phyloP scores from a whole-genome alignment of 2,797 vertebrate species.

The Falco novaeseelandiae region DNA sequence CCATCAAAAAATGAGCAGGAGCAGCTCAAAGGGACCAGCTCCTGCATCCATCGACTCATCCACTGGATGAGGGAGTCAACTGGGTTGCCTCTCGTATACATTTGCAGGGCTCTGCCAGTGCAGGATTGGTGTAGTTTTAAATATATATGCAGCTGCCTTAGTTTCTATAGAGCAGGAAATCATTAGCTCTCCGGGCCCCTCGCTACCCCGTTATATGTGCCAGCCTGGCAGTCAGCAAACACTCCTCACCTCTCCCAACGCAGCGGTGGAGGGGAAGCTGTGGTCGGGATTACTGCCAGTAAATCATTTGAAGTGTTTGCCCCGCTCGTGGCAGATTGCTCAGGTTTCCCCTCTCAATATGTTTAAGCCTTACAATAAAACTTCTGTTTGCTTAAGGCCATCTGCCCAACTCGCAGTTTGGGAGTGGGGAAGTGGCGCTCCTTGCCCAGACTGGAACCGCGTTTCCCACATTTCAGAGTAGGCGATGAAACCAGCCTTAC shows the following conservation, averaged over 20 bases:
- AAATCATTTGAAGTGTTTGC: background rate
- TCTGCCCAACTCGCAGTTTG: background rate
- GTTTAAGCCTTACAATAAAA: background rate
- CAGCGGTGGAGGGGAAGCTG: background rate
- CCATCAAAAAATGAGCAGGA: background rate
- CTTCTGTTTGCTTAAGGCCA: slow-evolving; percentile 16
- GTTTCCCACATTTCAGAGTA: background rate
- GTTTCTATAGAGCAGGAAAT: background rate
- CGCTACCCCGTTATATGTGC: background rate
- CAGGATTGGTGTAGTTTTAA: background rate
- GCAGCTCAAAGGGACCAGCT: background rate
- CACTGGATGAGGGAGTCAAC: rapidly evolving
- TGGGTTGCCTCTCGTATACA: background rate
- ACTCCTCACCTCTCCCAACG: background rate
- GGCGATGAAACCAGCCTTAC: background rate
- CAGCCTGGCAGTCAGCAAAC: background rate
- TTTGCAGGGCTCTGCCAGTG: rapidly evolving
- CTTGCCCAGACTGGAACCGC: background rate
- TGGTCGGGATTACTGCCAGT: background rate
- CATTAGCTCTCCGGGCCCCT: background rate
- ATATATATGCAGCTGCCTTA: background rate
- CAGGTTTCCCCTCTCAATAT: slow-evolving; percentile 22
- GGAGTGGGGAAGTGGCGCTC: background rate
- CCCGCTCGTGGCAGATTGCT: background rate
- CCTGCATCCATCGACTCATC: background rate